These are phyloP conservation scores for Arizona elegans DNA, from an alignment of 2,113 vertebrate genomes.

Conservation along the genomic window DNA sequence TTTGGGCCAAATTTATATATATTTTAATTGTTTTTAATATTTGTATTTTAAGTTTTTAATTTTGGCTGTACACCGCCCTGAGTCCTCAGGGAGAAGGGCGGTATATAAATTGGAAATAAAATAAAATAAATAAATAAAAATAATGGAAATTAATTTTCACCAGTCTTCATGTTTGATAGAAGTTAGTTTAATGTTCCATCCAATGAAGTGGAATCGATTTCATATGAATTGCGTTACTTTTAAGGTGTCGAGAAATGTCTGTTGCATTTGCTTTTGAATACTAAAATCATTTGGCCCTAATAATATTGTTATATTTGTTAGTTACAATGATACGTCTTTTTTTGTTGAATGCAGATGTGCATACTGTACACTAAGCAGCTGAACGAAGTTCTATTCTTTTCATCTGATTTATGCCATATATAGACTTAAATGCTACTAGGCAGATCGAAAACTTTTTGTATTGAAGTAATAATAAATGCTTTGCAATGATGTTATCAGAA, in stretches of 20 bases:
- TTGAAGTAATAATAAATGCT: neutral
- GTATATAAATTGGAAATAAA: no score
- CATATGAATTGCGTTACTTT: neutral
- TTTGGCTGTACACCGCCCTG: no score
- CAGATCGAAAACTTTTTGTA: neutral
- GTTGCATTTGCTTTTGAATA: neutral
- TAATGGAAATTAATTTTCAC: neutral
- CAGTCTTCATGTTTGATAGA: neutral
- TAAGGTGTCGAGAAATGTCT: neutral
- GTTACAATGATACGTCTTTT: conserved; percentile 26
- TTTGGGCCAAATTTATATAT: no score
- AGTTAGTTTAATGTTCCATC: neutral
- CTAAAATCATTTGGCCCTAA: neutral
- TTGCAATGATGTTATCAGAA: neutral
- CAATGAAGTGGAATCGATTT: neutral
- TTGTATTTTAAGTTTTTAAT: no score
- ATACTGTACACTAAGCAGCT: neutral
- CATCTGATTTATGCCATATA: conserved; percentile 5
- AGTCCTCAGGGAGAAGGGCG: no score
- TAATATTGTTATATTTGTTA: conserved; percentile 43
- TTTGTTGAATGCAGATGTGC: neutral
- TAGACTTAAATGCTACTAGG: neutral
- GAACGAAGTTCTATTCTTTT: neutral
- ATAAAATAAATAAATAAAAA: no score
- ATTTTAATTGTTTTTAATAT: no score